These are phyloP conservation scores for Gallinago undulata DNA, from an alignment of 2,113 vertebrate genomes.

Conservation along the genomic window DNA sequence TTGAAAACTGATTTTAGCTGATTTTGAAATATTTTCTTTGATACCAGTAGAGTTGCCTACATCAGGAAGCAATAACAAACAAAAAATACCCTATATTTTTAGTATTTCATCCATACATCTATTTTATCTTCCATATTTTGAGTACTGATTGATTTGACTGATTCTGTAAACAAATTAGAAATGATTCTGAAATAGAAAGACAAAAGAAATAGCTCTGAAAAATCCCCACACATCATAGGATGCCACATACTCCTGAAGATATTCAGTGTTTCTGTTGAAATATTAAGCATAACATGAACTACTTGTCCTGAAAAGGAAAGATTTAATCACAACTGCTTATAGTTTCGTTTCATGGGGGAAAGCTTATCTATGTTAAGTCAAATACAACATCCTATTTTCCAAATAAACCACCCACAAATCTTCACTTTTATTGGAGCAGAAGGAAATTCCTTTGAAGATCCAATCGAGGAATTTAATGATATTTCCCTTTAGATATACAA, in stretches of 20 bases:
- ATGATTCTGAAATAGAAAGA: background rate
- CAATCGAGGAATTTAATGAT: background rate
- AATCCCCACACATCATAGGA: background rate
- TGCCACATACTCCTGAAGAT: background rate
- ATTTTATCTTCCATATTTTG: background rate
- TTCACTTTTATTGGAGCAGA: background rate
- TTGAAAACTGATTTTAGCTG: background rate
- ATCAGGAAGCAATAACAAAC: background rate
- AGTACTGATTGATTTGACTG: background rate
- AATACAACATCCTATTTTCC: background rate
- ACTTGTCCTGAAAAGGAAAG: background rate
- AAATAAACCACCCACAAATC: constrained; percentile 10
- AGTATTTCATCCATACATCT: background rate
- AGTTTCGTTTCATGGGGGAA: background rate
- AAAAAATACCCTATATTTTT: background rate
- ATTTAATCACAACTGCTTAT: background rate
- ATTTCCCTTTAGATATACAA: background rate
- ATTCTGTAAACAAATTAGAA: background rate
- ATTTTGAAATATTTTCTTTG: background rate
- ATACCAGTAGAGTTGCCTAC: background rate
- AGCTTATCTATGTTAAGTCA: background rate
- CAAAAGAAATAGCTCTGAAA: background rate
- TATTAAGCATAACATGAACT: background rate
- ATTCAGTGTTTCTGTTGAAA: background rate
- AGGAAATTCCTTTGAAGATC: background rate